Percentiles rank a stretch among this genome's conserved stretches.
Evolutionary conservation across 2,113 vertebrate genomes (phyloP).

Genomic region (Ptyas mucosa): DNA sequence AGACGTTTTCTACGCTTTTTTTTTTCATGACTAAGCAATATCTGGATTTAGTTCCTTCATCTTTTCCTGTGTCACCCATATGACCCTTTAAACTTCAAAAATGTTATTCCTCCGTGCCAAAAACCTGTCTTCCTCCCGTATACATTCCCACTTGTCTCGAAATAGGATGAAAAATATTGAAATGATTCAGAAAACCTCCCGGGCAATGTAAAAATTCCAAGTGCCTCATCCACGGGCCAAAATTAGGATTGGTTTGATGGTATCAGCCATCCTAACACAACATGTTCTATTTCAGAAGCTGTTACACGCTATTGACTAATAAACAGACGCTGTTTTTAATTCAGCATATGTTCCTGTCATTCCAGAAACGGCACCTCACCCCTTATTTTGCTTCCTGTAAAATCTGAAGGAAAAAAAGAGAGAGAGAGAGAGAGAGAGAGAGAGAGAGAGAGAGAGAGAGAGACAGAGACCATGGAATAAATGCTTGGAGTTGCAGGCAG

Average conservation of each 20-base stretch:
- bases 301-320: slow-evolving; percentile 53
- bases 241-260: slow-evolving; percentile 24
- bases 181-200: not conserved
- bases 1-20: not conserved
- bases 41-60: not conserved
- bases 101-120: not conserved
- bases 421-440: too few relatives aligned
- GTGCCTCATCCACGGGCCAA: not conserved
- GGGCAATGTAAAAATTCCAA: slow-evolving; percentile 24
- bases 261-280: slow-evolving; percentile 27
- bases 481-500: slow-evolving; percentile 52
- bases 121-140: not conserved
- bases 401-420: not conserved
- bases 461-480: slow-evolving; percentile 29
- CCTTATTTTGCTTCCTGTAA: slow-evolving; percentile 48
- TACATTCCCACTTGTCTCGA: not conserved
- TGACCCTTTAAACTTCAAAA: not conserved
- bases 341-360: slow-evolving; percentile 50
- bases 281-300: slow-evolving; percentile 48
- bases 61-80: not conserved
- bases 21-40: not conserved
- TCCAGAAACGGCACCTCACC: slow-evolving; percentile 34
- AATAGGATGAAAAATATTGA: accelerated
- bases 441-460: too few relatives aligned
- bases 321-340: slow-evolving; percentile 62